These are phyloP conservation scores for Protonemura montana DNA, from an alignment of 2,888 invertebrate species.

Conservation along the genomic window DNA sequence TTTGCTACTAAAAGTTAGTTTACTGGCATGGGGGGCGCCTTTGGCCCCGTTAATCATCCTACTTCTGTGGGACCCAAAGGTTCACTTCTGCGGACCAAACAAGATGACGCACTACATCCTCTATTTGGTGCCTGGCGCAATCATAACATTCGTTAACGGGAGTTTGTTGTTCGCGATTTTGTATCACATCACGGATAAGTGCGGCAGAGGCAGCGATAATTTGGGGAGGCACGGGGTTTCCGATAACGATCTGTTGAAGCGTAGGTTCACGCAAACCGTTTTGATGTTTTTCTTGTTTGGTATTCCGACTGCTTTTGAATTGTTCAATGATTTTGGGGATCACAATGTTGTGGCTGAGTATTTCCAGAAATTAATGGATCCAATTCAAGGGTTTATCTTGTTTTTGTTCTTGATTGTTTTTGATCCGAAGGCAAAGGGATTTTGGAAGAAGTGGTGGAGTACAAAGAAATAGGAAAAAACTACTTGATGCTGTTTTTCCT, in stretches of 20 bases:
- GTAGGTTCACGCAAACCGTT: background rate
- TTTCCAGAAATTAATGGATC: background rate
- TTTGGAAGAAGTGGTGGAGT: background rate
- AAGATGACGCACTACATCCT: background rate
- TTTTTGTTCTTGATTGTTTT: background rate
- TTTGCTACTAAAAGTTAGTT: background rate
- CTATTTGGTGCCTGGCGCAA: background rate
- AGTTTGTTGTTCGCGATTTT: background rate
- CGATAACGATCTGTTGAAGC: background rate
- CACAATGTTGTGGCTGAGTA: background rate
- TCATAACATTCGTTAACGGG: background rate
- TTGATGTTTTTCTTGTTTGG: slow-evolving; percentile 7
- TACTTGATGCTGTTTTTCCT: too few species aligned
- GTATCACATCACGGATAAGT: background rate
- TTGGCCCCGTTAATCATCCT: background rate
- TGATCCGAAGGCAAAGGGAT: background rate
- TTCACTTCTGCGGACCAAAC: background rate
- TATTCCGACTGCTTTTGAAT: background rate
- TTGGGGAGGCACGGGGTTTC: background rate
- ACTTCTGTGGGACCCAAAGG: background rate
- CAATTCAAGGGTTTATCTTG: background rate
- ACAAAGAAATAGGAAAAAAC: too few species aligned
- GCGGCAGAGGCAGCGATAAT: background rate
- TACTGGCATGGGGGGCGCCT: background rate
- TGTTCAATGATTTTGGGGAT: background rate